Evolutionary conservation across 1,140 invertebrate genomes (phyloP).

Genomic region (Bilobella aurantiaca): DNA sequence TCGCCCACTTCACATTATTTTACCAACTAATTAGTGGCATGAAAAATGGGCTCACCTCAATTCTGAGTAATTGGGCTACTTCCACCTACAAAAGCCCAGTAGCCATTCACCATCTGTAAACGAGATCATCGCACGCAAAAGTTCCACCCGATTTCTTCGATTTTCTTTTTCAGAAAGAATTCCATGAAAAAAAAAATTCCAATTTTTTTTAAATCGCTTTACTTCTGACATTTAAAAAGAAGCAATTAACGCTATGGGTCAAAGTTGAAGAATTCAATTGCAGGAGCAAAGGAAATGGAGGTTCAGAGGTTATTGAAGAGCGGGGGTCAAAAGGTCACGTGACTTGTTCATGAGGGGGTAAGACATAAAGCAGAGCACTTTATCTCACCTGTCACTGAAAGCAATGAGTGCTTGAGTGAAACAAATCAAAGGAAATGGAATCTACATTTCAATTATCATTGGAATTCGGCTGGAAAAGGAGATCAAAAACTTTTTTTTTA

Average conservation of each 20-base stretch:
- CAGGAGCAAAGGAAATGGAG: too few relatives aligned
- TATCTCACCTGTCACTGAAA: not conserved
- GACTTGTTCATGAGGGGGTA: not conserved
- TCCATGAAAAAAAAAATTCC: not conserved
- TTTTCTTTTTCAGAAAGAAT: not conserved
- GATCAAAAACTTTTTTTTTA: too few relatives aligned
- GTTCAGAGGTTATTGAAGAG: too few relatives aligned
- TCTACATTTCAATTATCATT: not conserved
- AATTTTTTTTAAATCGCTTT: not conserved
- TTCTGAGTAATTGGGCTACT: not conserved
- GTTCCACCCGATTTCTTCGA: not conserved
- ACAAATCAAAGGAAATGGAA: not conserved
- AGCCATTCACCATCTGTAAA: not conserved
- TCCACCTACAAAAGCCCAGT: not conserved
- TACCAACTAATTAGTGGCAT: not conserved
- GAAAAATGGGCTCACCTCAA: not conserved
- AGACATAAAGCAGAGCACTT: not conserved
- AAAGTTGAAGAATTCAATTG: not conserved
- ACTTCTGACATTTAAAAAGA: not conserved
- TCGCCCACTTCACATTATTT: not conserved
- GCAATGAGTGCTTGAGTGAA: not conserved
- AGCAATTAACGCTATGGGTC: not conserved
- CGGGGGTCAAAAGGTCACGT: not conserved
- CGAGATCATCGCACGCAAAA: not conserved
- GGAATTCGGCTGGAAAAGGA: too few relatives aligned